A percentile compares a stretch with the other conserved stretches of the same genome.
Conservation (phyloP, 1,140 invertebrate species). For the Ceratina australensis region DNA sequence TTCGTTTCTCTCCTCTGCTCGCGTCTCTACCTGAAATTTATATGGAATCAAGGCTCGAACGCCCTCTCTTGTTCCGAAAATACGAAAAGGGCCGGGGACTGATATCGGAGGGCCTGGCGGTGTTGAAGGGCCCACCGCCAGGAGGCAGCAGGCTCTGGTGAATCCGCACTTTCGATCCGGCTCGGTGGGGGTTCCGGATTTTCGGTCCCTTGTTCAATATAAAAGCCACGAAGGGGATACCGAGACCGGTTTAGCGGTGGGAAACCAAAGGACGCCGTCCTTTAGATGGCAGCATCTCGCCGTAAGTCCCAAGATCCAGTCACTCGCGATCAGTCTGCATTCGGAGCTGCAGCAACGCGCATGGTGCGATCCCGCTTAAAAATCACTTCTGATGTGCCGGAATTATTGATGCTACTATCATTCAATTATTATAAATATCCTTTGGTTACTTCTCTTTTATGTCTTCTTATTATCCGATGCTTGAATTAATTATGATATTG, state of each 20-base stretch:
- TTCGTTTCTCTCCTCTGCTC: not conserved
- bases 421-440: too few species aligned
- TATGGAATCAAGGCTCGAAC: not conserved
- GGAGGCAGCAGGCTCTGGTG: slow-evolving; percentile 72
- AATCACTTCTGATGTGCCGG: not conserved
- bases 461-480: too few species aligned
- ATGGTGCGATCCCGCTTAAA: not conserved
- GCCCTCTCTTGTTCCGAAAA: slow-evolving; percentile 27
- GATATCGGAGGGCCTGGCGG: slow-evolving; percentile 25
- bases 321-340: slow-evolving; percentile 51
- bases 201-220: slow-evolving; percentile 38
- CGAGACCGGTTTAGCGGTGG: slow-evolving; percentile 14
- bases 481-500: too few species aligned
- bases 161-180: not conserved
- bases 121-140: slow-evolving; percentile 60
- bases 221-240: not conserved
- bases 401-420: not conserved
- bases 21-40: not conserved
- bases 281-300: slow-evolving; percentile 66
- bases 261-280: slow-evolving; percentile 28
- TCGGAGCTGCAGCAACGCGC: slow-evolving; percentile 38
- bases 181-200: slow-evolving; percentile 44
- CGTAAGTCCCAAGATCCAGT: too few species aligned
- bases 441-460: too few species aligned
- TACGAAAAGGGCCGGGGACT: slow-evolving; percentile 14